These are phyloP conservation scores for Sternotherus odoratus DNA, from an alignment of 2,797 vertebrate species.

Conservation along the genomic window DNA sequence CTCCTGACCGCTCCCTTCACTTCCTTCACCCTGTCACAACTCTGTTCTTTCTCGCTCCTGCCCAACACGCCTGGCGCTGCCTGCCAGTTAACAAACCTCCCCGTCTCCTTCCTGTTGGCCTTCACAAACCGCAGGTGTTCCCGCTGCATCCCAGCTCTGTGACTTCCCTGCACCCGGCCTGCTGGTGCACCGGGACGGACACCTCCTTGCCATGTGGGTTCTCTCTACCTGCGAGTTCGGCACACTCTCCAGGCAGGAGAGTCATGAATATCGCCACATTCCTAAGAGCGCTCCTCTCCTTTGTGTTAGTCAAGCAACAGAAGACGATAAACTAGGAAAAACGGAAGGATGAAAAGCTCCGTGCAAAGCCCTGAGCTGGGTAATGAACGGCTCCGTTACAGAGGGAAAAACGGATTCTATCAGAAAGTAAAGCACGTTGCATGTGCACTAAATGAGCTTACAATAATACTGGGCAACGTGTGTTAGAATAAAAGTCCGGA, in stretches of 20 bases:
- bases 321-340: not conserved
- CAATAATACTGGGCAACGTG: not conserved
- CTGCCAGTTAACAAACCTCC: not conserved
- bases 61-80: not conserved
- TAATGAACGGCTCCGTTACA: not conserved
- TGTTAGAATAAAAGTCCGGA: not conserved
- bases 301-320: not conserved
- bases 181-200: not conserved
- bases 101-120: rapidly evolving
- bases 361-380: rapidly evolving
- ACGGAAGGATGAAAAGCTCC: not conserved
- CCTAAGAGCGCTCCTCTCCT: not conserved
- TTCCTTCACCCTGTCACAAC: not conserved
- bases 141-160: not conserved
- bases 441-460: not conserved
- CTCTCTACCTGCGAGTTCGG: not conserved
- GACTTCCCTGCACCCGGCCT: not conserved
- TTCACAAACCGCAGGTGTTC: not conserved
- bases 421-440: not conserved
- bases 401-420: not conserved
- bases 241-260: not conserved
- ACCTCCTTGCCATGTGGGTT: not conserved
- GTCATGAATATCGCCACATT: not conserved
- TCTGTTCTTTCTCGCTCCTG: not conserved
- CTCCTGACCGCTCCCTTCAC: rapidly evolving